Evolutionary conservation across 2,113 vertebrate genomes (phyloP), one percentile per base, ranked within the genome.

Genomic region (Clinocottus analis): DNA sequence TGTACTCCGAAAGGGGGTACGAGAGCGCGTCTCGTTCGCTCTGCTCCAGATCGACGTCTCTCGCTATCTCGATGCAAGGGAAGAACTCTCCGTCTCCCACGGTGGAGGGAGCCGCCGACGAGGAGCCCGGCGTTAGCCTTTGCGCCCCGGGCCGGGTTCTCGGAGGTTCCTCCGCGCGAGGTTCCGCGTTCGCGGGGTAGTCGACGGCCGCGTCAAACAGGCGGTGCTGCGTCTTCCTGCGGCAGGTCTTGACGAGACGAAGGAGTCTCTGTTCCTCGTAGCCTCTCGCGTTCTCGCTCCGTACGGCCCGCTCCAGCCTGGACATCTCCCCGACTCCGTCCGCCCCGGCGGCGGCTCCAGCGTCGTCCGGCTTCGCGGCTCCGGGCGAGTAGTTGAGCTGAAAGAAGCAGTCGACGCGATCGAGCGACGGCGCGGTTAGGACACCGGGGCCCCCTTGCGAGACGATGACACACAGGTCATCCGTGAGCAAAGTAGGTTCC

Each of bases 61-160:
- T 41, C 3, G 55, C 75, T 0, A 58, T 9, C 2, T 68, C 51
- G 0, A 68, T 5, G 2, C 1, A 3, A 3, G 64, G 55, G 14
- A 77, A 77, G 12, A 21, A 68, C 14, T 60, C 19, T 4, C 75
- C 75, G 16, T 77, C 75, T 1, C 75, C 63, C 3, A 77, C 33
- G 21, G 56, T 12, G 0, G 27, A 8, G 14, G 7, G 56, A 17
- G 12, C 56, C 9, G 3, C 1, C 1, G 14, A 23, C 0, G 0
- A n/a, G 6, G 23, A 5, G n/a, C 23, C 23, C 23, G 1, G 3
- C 0, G 1, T 12, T 56, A 2, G 31, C 31, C 31, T 5, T 31
- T 31, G 31, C 31, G 31, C 3, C 31, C 31, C 31, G 31, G 5
- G 31, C 31, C 31, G 31, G 5, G 31, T 2, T 31, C 31, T 31